Conservation (phyloP, 2,113 vertebrate genomes). For the Dasypus novemcinctus region DNA sequence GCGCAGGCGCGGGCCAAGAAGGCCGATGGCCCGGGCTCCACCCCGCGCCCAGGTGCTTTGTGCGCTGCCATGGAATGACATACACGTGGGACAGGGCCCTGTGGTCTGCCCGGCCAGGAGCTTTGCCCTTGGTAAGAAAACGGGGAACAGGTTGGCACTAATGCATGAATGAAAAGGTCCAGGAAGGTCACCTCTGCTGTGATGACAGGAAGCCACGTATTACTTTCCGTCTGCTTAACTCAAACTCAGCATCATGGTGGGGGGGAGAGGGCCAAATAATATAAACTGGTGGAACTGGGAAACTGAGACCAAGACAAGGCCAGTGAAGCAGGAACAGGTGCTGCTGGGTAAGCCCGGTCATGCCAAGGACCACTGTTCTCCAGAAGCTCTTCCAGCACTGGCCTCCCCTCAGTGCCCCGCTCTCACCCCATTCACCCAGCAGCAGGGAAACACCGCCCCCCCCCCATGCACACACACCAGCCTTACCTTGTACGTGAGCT, state of each 20-base stretch:
- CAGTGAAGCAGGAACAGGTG: not conserved
- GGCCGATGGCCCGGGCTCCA: not conserved
- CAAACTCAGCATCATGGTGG: accelerated
- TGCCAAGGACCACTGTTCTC: accelerated
- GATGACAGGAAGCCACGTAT: not conserved
- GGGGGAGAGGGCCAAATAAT: accelerated
- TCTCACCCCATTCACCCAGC: not conserved
- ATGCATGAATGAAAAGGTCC: not conserved
- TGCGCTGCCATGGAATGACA: accelerated
- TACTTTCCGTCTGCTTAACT: not conserved
- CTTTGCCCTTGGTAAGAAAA: not conserved
- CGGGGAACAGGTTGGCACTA: not conserved
- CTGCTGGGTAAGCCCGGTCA: not conserved
- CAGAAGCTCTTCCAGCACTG: not conserved
- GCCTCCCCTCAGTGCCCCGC: accelerated
- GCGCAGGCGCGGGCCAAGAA: not conserved
- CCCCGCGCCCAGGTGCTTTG: accelerated
- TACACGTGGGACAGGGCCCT: accelerated
- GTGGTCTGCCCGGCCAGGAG: not conserved
- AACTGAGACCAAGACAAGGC: not conserved
- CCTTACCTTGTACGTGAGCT: conserved; percentile 84
- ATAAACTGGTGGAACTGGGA: not conserved
- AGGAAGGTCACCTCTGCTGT: not conserved
- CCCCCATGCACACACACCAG: not conserved
- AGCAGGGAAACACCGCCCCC: not conserved